Evolutionary conservation across 2,888 invertebrate species (phyloP).

Genomic region (Lithophane leautieri): DNA sequence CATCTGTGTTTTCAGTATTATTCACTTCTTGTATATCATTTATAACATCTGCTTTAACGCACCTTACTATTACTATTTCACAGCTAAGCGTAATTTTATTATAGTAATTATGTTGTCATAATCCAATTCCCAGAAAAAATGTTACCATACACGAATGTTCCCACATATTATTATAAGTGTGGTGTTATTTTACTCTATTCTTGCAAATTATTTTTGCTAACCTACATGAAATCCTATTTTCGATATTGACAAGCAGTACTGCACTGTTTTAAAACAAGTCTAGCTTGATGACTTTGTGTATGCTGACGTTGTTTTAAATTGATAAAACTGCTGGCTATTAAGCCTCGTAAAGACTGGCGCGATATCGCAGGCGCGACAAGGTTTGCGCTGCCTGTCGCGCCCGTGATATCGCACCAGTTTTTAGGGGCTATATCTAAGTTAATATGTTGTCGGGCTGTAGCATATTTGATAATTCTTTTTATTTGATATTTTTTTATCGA

Average conservation of each 20-base stretch:
- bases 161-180: slow-evolving; percentile 14
- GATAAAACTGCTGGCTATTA: slow-evolving; percentile 3
- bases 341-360: too few species aligned
- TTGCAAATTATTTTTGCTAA: slow-evolving; percentile 35
- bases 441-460: slow-evolving; percentile 4
- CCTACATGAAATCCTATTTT: neutral
- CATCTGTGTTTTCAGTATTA: neutral
- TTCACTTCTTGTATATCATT: neutral
- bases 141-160: slow-evolving; percentile 25
- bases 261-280: slow-evolving; percentile 13
- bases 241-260: slow-evolving; percentile 4
- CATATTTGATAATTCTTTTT: slow-evolving; percentile 3
- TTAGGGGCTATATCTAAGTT: neutral
- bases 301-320: slow-evolving; percentile 2
- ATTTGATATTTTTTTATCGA: too few species aligned
- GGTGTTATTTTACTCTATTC: slow-evolving; percentile 40
- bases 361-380: too few species aligned
- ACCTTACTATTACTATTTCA: neutral
- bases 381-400: too few species aligned
- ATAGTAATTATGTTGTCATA: slow-evolving; percentile 11
- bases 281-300: neutral
- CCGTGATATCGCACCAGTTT: too few species aligned
- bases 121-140: slow-evolving; percentile 34
- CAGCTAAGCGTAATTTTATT: neutral
- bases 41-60: neutral